phyloP scores from a whole-genome alignment of 2,888 invertebrate species.

The Nemotelus pantherinus region DNA sequence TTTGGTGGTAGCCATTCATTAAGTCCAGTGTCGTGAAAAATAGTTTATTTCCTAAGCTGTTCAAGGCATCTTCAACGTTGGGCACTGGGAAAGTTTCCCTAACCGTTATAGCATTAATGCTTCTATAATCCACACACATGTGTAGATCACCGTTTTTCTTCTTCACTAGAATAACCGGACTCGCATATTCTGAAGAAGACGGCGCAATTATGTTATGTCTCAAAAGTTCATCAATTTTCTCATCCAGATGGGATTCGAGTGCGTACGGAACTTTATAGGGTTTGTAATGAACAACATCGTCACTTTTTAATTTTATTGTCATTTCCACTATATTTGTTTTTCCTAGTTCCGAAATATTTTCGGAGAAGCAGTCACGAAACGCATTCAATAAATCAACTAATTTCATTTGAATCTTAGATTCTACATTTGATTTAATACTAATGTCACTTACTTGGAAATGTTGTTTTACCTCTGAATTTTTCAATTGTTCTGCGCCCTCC shows the following conservation, averaged over 20 bases:
- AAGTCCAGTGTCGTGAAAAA: no score
- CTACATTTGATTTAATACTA: no score
- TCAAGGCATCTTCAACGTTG: background rate
- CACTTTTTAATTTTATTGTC: background rate
- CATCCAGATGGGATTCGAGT: background rate
- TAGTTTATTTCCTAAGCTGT: no score
- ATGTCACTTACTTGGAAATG: no score
- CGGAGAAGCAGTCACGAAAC: background rate
- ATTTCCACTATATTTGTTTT: background rate
- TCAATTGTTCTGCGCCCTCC: no score
- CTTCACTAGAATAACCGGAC: background rate
- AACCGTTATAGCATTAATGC: background rate
- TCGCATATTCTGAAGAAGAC: background rate
- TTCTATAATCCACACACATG: slow-evolving; percentile 1
- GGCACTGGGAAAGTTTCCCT: background rate
- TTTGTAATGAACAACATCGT: background rate
- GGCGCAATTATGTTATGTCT: background rate
- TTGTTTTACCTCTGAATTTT: no score
- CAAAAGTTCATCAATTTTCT: slow-evolving; percentile 7
- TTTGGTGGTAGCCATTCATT: no score
- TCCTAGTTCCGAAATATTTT: background rate
- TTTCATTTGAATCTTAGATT: no score
- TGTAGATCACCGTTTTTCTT: slow-evolving; percentile 3
- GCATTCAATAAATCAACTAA: background rate
- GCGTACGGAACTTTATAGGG: background rate